These are phyloP conservation scores for Chrysotoxum bicinctum DNA, from an alignment of 2,888 invertebrate species.

Conservation along the genomic window DNA sequence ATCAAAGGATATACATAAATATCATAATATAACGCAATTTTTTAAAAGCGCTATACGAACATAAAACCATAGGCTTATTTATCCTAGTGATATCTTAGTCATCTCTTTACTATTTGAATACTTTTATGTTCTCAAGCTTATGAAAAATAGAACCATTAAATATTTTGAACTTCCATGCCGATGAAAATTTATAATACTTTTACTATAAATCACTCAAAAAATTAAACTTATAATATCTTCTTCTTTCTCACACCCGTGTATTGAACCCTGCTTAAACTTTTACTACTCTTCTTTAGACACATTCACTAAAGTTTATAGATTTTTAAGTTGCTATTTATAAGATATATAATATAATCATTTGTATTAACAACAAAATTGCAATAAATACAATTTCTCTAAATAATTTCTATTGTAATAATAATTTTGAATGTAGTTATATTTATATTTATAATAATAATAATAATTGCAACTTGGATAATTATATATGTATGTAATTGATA, in stretches of 20 bases:
- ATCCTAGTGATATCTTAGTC: not conserved
- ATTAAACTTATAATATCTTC: conserved; percentile 16
- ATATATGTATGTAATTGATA: conserved; percentile 55
- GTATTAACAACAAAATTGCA: conserved; percentile 62
- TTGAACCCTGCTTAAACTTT: conserved; percentile 34
- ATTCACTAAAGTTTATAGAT: conserved; percentile 11
- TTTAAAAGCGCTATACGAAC: not conserved
- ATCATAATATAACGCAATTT: not conserved
- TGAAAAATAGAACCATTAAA: conserved; percentile 18
- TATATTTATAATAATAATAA: conserved; percentile 55
- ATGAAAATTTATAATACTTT: not conserved
- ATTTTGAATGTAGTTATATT: not conserved
- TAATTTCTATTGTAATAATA: conserved; percentile 51
- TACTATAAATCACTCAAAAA: conserved; percentile 16
- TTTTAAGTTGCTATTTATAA: conserved; percentile 24
- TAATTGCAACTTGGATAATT: conserved; percentile 70
- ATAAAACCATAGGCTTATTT: not conserved
- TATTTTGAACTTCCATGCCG: not conserved
- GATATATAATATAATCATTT: conserved; percentile 48
- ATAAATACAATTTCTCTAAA: conserved; percentile 68
- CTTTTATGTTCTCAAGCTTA: not conserved
- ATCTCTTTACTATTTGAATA: not conserved
- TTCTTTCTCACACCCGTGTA: conserved; percentile 21
- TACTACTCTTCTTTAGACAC: conserved; percentile 21
- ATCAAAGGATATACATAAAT: not conserved